A percentile compares a stretch with the other conserved stretches of the same genome.
These are phyloP conservation scores for Anthopleura xanthogrammica DNA, from an alignment of 92 coral and sea anemone genomes.

Conservation along the genomic window DNA sequence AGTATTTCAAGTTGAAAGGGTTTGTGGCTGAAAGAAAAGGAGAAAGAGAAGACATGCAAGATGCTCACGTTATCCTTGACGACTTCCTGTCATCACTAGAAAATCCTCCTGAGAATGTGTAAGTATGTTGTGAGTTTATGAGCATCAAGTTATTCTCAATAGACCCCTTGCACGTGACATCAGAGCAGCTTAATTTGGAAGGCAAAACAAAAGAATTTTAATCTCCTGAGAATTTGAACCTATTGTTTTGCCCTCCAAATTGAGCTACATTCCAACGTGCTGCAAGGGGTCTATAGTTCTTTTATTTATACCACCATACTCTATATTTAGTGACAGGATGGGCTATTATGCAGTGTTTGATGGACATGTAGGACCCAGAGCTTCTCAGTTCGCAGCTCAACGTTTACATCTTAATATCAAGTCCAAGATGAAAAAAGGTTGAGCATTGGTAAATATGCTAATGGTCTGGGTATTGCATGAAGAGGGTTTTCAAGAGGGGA, in stretches of 20 bases:
- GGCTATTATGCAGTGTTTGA: slow-evolving; percentile 97
- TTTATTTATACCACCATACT: not conserved
- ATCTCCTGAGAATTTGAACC: too few species aligned
- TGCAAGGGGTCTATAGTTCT: too few species aligned
- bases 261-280: too few species aligned
- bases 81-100: slow-evolving; percentile 38
- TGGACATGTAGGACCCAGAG: slow-evolving; percentile 96
- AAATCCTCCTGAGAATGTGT: slow-evolving; percentile 34
- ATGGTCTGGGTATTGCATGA: not conserved
- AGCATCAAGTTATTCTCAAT: not conserved
- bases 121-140: slow-evolving; percentile 1
- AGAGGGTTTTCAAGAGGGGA: slow-evolving; percentile 4
- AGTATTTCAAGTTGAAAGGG: slow-evolving; percentile 69
- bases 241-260: too few species aligned
- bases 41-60: slow-evolving; percentile 98
- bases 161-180: too few species aligned
- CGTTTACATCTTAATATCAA: slow-evolving; percentile 85
- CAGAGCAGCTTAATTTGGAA: too few species aligned
- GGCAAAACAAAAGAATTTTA: too few species aligned
- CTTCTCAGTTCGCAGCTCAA: slow-evolving; percentile 92
- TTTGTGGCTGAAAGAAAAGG: slow-evolving; percentile 98
- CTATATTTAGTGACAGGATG: slow-evolving; percentile 61
- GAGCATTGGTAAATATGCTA: slow-evolving; percentile 61
- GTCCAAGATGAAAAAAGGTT: slow-evolving; percentile 98
- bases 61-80: slow-evolving; percentile 87